Conservation (phyloP, 2,797 vertebrate species). For the Oreochromis grahami region DNA sequence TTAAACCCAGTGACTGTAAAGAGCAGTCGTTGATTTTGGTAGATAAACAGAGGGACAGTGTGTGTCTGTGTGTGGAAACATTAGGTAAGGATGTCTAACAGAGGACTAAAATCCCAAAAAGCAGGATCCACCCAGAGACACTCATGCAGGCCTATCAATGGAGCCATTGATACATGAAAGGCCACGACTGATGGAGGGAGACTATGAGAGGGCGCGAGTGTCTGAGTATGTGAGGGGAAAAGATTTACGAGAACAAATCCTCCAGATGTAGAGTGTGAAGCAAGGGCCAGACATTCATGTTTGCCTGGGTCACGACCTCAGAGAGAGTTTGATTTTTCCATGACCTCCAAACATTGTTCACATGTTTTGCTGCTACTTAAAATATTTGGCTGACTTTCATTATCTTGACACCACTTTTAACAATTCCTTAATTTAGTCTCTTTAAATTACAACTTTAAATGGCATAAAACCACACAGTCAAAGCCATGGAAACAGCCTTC, state of each 20-base stretch:
- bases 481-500: neutral
- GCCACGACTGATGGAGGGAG: conserved; percentile 16
- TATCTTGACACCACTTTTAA: neutral
- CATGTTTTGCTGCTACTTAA: neutral
- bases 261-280: conserved; percentile 36
- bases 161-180: conserved; percentile 62
- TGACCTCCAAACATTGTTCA: neutral
- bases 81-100: conserved; percentile 4
- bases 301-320: conserved; percentile 31
- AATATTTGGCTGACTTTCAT: neutral
- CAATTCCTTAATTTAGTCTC: neutral
- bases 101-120: conserved; percentile 2
- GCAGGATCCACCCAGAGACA: conserved; percentile 44
- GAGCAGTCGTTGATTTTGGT: neutral
- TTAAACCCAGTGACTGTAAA: rapidly evolving
- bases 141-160: conserved; percentile 54
- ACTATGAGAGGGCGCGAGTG: conserved; percentile 10
- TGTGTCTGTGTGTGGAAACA: neutral
- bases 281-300: conserved; percentile 31
- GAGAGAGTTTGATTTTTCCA: conserved; percentile 16
- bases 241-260: conserved; percentile 55
- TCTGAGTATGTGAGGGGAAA: conserved; percentile 1
- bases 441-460: neutral
- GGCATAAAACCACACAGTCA: neutral
- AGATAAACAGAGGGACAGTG: rapidly evolving